A percentile compares a stretch with the other conserved stretches of the same genome.
phyloP scores from a whole-genome alignment of 1,140 invertebrate species.

The Leptonema lineaticorne region DNA sequence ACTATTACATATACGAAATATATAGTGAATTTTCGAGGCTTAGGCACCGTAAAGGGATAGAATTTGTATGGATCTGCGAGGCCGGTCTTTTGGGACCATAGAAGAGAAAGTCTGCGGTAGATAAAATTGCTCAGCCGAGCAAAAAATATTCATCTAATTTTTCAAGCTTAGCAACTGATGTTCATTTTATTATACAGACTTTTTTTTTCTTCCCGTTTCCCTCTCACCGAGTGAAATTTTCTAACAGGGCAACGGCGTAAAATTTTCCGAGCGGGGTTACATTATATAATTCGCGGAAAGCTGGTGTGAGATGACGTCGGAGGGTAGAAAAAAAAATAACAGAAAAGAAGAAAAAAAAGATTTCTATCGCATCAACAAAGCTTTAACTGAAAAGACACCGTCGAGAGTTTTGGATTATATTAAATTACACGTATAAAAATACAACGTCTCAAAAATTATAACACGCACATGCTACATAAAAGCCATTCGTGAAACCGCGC shows the following conservation, averaged over 20 bases:
- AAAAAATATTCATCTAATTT: conserved; percentile 27
- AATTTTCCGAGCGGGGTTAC: not conserved
- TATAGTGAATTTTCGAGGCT: conserved; percentile 21
- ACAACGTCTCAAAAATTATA: too few species aligned
- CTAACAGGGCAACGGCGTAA: not conserved
- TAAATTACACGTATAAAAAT: too few species aligned
- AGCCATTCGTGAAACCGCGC: too few species aligned
- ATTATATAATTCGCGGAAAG: too few species aligned
- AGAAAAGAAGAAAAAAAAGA: not conserved
- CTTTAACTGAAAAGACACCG: not conserved
- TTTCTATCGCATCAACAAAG: not conserved
- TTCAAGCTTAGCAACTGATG: conserved; percentile 25
- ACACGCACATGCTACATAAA: too few species aligned
- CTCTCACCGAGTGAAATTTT: not conserved
- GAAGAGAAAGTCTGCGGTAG: conserved; percentile 14
- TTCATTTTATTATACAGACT: conserved; percentile 14
- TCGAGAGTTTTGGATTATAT: conserved; percentile 5
- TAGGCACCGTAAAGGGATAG: conserved; percentile 19
- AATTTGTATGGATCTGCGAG: conserved; percentile 23
- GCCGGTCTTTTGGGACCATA: conserved; percentile 16
- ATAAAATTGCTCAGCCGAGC: conserved; percentile 25
- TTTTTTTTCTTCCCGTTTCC: not conserved
- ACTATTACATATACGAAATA: not conserved
- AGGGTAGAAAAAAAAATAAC: not conserved
- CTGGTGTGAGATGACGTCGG: too few species aligned